Evolutionary conservation across 2,888 invertebrate genomes (phyloP).

Genomic region (Diarsia mendica): DNA sequence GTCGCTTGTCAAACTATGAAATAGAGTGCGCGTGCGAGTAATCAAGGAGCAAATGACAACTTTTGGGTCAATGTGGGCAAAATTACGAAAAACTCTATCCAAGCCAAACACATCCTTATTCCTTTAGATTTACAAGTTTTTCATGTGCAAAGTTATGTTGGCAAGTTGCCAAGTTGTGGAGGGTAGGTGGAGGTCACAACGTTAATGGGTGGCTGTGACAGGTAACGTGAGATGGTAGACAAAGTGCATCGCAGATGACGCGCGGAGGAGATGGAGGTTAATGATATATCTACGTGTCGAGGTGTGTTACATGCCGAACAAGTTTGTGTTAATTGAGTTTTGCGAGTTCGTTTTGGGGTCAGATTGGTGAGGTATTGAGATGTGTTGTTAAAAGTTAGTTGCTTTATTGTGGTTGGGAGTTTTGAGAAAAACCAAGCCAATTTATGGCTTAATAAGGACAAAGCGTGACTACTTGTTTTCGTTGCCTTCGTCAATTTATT

Average conservation of each 20-base stretch:
- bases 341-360: constrained; percentile 23
- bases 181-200: constrained; percentile 85
- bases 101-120: constrained; percentile 73
- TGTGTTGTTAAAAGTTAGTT: background rate
- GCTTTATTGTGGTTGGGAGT: background rate
- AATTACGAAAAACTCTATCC: constrained; percentile 53
- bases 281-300: constrained; percentile 61
- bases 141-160: constrained; percentile 73
- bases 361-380: background rate
- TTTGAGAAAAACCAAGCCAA: background rate
- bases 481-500: background rate
- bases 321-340: constrained; percentile 54
- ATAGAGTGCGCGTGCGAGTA: constrained; percentile 78
- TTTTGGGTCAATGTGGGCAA: constrained; percentile 82
- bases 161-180: constrained; percentile 78
- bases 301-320: constrained; percentile 37
- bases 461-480: background rate
- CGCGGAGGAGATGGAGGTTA: constrained; percentile 62
- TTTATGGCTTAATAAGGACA: background rate
- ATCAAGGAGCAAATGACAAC: constrained; percentile 87
- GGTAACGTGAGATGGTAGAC: constrained; percentile 87
- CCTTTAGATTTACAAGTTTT: constrained; percentile 59
- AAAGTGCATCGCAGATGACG: constrained; percentile 85
- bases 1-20: constrained; percentile 80
- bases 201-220: constrained; percentile 88